Base-by-base conservation (phyloP, 2,113 vertebrate species). In the Alexandromys fortis region DNA sequence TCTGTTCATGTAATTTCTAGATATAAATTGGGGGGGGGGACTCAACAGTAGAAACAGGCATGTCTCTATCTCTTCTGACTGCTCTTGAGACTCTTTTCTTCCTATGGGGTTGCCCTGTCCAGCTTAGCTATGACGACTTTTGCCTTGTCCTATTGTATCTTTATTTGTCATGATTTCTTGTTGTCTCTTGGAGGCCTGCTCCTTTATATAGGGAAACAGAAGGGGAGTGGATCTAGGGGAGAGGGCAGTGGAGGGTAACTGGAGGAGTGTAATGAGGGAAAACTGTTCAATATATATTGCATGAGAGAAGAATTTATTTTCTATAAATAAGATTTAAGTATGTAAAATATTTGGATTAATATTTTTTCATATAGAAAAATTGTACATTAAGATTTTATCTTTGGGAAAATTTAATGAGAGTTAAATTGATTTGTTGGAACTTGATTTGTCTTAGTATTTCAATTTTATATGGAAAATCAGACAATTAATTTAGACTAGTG, bases 351-450 rank as follows among this genome's bases (percentile, higher is more conserved):
- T 89, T 35, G 14, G n/a, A 75, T 52, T 61, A 95, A 95, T 79
- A 79, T 70, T 81, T 81, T 92, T 86, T 14, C 67, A 16, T 97
- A 68, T 68, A 47, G 5, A 90, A 92, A 92, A 89, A 45, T 17
- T 63, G 68, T 14, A 68, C 19, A 85, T 70, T 68, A 77, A 91
- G 68, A n/a, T 5, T 5, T 47, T 63, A 65, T 70, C 5, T 47
- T 45, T 7, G 91, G 70, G 26, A 78, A 75, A 67, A 72, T 72
- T 91, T 78, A 72, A 83, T 8, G 63, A 55, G 63, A 47, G 7
- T 58, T 58, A 58, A 58, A 58, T 58, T 58, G 58, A 22, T 58
- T 58, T 58, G 58, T 58, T 21, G 58, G 58, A 58, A 89, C 89
- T 88, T 91, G 55, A 4, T 42, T 88, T 35, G 77, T 58, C 26